These are phyloP conservation scores for Penaeus indicus DNA, from an alignment of 1,140 invertebrate species.

Conservation along the genomic window DNA sequence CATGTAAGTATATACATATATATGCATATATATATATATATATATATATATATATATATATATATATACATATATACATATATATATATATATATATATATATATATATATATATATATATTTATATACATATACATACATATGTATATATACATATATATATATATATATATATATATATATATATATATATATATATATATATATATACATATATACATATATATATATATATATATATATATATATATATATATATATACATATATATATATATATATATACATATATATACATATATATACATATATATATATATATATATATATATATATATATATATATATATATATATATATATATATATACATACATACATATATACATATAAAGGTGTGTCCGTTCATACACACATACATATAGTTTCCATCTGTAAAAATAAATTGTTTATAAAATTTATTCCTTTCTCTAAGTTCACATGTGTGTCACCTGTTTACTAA, in stretches of 20 bases:
- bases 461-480: too few relatives aligned
- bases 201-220: too few relatives aligned
- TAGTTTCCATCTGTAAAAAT: background rate
- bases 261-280: too few relatives aligned
- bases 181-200: too few relatives aligned
- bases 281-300: background rate
- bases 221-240: too few relatives aligned
- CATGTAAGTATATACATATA: background rate
- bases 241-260: too few relatives aligned
- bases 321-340: constrained; percentile 10
- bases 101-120: background rate
- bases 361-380: constrained; percentile 15
- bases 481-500: too few relatives aligned
- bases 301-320: background rate
- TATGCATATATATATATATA: constrained; percentile 2
- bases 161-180: too few relatives aligned
- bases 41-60: constrained; percentile 16
- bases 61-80: constrained; percentile 17
- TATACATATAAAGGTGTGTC: background rate
- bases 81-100: constrained; percentile 33
- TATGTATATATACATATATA: too few relatives aligned
- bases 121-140: too few relatives aligned
- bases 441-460: background rate
- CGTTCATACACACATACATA: background rate
- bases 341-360: constrained; percentile 16